Conservation (phyloP, 2,113 vertebrate genomes). For the Tachysurus vachellii region DNA sequence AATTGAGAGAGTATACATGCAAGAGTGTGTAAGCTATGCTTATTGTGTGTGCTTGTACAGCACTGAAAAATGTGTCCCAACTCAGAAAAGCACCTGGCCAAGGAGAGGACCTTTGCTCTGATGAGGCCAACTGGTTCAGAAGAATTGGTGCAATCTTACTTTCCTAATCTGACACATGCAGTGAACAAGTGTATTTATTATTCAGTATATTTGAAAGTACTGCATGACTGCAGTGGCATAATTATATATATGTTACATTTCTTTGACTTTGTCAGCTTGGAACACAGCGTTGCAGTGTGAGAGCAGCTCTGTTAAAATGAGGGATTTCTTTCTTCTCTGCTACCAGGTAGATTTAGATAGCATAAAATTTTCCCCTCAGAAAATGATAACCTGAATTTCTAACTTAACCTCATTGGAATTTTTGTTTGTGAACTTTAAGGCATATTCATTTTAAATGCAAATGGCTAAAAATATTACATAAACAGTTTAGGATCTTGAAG, state of each 20-base stretch:
- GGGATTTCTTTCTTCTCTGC: constrained; percentile 86
- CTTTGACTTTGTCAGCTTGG: constrained; percentile 79
- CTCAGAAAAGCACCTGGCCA: constrained; percentile 53
- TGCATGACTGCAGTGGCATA: constrained; percentile 19
- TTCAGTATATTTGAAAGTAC: not conserved
- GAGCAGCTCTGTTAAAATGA: constrained; percentile 77
- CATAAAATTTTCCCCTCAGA: not conserved
- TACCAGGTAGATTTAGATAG: constrained; percentile 78
- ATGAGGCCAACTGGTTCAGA: constrained; percentile 88
- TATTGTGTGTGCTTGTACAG: constrained; percentile 63
- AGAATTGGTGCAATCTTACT: constrained; percentile 80
- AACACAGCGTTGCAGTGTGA: constrained; percentile 83
- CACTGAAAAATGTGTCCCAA: constrained; percentile 68
- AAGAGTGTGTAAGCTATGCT: not conserved
- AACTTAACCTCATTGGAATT: not conserved
- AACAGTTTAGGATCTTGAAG: not conserved
- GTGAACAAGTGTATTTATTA: not conserved
- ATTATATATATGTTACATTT: not conserved
- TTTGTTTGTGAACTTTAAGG: not conserved
- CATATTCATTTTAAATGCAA: not conserved
- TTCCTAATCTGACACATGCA: not conserved
- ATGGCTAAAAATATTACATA: too few species aligned
- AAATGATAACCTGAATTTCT: not conserved
- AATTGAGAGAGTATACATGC: not conserved
- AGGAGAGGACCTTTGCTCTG: constrained; percentile 62